phyloP scores from a whole-genome alignment of 2,113 vertebrate species.

The Caretta caretta region DNA sequence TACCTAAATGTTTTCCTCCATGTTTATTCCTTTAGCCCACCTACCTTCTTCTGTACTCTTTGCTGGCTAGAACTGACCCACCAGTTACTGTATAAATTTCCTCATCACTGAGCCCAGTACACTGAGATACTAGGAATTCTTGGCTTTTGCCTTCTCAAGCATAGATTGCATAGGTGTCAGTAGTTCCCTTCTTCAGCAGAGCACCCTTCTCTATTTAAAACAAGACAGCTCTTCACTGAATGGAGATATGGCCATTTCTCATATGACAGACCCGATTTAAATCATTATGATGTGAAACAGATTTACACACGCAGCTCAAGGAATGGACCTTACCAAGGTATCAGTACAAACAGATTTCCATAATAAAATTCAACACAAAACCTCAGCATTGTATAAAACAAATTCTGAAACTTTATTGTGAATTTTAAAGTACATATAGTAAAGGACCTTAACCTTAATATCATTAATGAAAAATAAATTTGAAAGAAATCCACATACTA shows the following conservation, averaged over 20 bases:
- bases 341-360: slow-evolving; percentile 47
- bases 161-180: slow-evolving; percentile 35
- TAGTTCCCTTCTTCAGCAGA: slow-evolving; percentile 20
- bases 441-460: slow-evolving; percentile 82
- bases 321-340: slow-evolving; percentile 32
- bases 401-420: slow-evolving; percentile 89
- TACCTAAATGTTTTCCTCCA: background rate
- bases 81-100: background rate
- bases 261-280: slow-evolving; percentile 13
- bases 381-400: slow-evolving; percentile 85
- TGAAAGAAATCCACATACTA: slow-evolving; percentile 83
- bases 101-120: background rate
- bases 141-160: background rate
- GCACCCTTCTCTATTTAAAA: slow-evolving; percentile 13
- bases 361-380: slow-evolving; percentile 85
- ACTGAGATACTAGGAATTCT: background rate
- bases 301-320: background rate
- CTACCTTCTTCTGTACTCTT: background rate
- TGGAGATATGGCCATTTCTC: background rate
- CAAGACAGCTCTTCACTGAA: background rate
- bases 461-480: slow-evolving; percentile 84
- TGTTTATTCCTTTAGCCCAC: background rate
- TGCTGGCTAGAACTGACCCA: background rate
- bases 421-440: slow-evolving; percentile 86
- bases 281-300: background rate